phyloP scores from a whole-genome alignment of 2,888 invertebrate species.

The Parnassius apollo region DNA sequence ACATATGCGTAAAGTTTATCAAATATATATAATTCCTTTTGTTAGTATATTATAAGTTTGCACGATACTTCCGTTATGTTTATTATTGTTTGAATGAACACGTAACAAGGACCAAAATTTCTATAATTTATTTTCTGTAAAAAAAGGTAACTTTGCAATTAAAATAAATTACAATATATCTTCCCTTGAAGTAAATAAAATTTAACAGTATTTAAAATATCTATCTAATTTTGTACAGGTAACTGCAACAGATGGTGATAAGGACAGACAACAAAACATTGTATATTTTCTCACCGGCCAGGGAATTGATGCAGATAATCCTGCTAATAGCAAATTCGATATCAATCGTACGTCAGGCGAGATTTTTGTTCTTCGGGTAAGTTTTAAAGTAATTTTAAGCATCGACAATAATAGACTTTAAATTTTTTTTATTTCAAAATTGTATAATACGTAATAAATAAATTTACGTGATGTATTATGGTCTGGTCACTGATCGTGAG shows the following conservation, averaged over 20 bases:
- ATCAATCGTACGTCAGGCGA: slow-evolving; percentile 97
- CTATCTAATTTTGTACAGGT: slow-evolving; percentile 83
- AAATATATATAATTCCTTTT: too few species aligned
- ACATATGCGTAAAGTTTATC: too few species aligned
- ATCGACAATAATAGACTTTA: neutral
- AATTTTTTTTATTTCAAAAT: neutral
- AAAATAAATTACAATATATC: slow-evolving; percentile 93
- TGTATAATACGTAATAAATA: too few species aligned
- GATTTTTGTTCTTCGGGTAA: slow-evolving; percentile 96
- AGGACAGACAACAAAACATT: slow-evolving; percentile 96
- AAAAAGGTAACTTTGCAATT: too few species aligned
- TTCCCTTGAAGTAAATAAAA: slow-evolving; percentile 73
- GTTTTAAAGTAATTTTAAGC: slow-evolving; percentile 36
- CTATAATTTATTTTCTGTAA: neutral
- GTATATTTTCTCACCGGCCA: slow-evolving; percentile 97
- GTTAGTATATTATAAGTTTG: slow-evolving; percentile 44
- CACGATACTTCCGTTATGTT: slow-evolving; percentile 43
- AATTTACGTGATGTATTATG: too few species aligned
- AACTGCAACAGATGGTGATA: slow-evolving; percentile 97
- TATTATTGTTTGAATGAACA: too few species aligned
- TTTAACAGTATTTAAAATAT: neutral
- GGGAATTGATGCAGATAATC: slow-evolving; percentile 97
- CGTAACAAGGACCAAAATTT: too few species aligned
- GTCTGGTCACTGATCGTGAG: too few species aligned
- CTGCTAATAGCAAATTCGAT: slow-evolving; percentile 97